Percentiles rank a stretch among this genome's conserved stretches.
Conservation (phyloP, 92 coral and sea anemone genomes). For the Parazoanthus swiftii region DNA sequence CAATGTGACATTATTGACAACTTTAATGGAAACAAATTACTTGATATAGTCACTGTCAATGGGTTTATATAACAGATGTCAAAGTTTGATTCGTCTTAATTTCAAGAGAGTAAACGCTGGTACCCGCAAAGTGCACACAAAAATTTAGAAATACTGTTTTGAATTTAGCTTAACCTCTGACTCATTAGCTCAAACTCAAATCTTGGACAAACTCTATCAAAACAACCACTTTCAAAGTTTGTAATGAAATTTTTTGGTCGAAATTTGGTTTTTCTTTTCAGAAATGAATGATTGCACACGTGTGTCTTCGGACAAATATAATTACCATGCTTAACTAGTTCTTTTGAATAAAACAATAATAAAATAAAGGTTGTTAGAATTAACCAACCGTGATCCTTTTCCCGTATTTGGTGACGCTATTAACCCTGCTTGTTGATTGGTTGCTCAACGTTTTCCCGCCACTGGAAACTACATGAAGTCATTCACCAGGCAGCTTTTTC, state of each 20-base stretch:
- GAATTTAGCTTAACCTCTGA: constrained; percentile 13
- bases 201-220: not conserved
- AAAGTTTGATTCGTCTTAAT: not conserved
- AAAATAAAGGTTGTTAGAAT: not conserved
- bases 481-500: constrained; percentile 35
- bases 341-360: not conserved
- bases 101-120: not conserved
- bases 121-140: constrained; percentile 7
- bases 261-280: not conserved
- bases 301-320: not conserved
- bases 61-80: constrained; percentile 9
- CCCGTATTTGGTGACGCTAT: constrained; percentile 17
- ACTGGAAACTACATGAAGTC: constrained; percentile 32
- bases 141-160: not conserved
- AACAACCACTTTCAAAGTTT: not conserved
- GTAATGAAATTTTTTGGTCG: not conserved
- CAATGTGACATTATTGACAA: not conserved
- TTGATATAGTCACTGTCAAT: constrained; percentile 10
- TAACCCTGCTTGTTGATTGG: constrained; percentile 12
- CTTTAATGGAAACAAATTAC: not conserved
- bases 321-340: constrained; percentile 13
- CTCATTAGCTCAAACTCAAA: not conserved
- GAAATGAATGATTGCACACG: not conserved
- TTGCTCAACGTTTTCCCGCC: constrained; percentile 24
- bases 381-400: not conserved